Conservation (phyloP, 2,888 invertebrate species). For the Helleia helle region DNA sequence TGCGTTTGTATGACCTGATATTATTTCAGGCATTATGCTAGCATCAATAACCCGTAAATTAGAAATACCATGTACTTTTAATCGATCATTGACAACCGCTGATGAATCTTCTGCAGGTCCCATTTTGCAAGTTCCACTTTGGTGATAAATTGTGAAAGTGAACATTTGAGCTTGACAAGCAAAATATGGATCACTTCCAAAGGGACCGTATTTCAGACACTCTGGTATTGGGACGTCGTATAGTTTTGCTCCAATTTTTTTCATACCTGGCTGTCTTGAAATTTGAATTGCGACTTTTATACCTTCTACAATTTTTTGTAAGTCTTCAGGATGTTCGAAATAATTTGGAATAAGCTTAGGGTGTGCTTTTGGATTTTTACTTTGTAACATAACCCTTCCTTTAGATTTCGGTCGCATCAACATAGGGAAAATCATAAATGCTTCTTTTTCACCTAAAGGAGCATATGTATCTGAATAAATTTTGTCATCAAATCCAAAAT, state of each 20-base stretch:
- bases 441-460: slow-evolving; percentile 46
- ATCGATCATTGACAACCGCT: slow-evolving; percentile 77
- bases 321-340: slow-evolving; percentile 76
- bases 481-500: slow-evolving; percentile 69
- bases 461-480: slow-evolving; percentile 54
- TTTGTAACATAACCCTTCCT: slow-evolving; percentile 79
- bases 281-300: slow-evolving; percentile 75
- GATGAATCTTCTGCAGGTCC: slow-evolving; percentile 68
- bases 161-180: slow-evolving; percentile 79
- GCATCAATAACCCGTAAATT: slow-evolving; percentile 84
- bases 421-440: slow-evolving; percentile 78
- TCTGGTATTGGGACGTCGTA: slow-evolving; percentile 75
- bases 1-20: slow-evolving; percentile 84
- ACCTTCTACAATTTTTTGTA: slow-evolving; percentile 77
- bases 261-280: slow-evolving; percentile 72
- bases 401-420: slow-evolving; percentile 81
- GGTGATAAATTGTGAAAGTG: slow-evolving; percentile 81
- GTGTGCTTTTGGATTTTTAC: slow-evolving; percentile 79
- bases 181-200: slow-evolving; percentile 80
- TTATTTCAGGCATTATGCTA: slow-evolving; percentile 85
- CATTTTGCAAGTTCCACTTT: slow-evolving; percentile 80
- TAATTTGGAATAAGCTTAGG: slow-evolving; percentile 88
- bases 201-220: slow-evolving; percentile 68
- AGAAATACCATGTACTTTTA: slow-evolving; percentile 78
- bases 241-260: slow-evolving; percentile 71